Conservation (phyloP, 2,888 invertebrate species). For the Lasioglossum marginatum region DNA sequence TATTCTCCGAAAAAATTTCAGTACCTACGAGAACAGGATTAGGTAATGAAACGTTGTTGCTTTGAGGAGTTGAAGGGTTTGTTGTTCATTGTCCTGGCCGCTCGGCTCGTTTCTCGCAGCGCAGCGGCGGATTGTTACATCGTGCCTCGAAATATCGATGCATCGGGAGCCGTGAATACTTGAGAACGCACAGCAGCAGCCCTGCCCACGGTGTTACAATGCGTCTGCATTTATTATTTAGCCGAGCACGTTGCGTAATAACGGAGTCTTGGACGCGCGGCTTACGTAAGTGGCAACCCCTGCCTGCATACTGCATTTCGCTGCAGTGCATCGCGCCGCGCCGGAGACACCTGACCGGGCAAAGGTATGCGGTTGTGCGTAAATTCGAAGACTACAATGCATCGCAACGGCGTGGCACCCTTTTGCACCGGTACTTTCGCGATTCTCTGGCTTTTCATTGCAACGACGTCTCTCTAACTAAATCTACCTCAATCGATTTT, state of each 20-base stretch:
- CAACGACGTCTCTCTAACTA: no score
- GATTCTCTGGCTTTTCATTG: no score
- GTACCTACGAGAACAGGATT: neutral
- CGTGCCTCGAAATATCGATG: conserved; percentile 31
- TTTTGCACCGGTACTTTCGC: no score
- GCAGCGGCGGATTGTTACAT: neutral
- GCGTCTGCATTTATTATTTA: conserved; percentile 53
- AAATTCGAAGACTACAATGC: neutral
- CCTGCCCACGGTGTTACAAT: conserved; percentile 18
- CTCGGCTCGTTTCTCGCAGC: neutral
- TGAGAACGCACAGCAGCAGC: neutral
- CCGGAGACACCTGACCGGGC: neutral
- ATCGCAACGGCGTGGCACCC: neutral
- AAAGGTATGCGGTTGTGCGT: neutral
- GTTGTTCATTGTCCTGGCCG: neutral
- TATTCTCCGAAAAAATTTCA: neutral
- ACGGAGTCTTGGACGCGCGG: conserved; percentile 25
- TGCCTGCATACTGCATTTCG: conserved; percentile 27
- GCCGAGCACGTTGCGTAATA: conserved; percentile 46
- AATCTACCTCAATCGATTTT: neutral
- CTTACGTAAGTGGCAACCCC: conserved; percentile 28
- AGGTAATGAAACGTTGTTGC: neutral
- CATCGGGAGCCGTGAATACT: conserved; percentile 41
- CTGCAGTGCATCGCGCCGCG: neutral
- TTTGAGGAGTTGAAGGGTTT: neutral